Percentiles rank a stretch among this genome's conserved stretches.
These are phyloP conservation scores for Holacanthella duospinosa DNA, from an alignment of 2,888 invertebrate species.

Conservation along the genomic window DNA sequence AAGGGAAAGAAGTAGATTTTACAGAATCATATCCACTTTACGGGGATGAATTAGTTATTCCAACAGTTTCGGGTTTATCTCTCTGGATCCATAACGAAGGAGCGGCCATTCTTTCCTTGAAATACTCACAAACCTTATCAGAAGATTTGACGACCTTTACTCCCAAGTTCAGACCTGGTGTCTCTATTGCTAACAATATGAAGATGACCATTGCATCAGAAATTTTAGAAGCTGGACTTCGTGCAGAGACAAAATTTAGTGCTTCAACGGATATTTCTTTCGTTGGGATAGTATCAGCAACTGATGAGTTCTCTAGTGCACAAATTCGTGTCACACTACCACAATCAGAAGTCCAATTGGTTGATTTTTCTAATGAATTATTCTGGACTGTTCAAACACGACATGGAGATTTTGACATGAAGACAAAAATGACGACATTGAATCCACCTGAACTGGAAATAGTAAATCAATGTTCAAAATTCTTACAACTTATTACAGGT, in stretches of 20 bases:
- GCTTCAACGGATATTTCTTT: neutral
- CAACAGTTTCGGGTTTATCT: constrained; percentile 73
- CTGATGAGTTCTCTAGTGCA: neutral
- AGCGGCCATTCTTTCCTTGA: constrained; percentile 60
- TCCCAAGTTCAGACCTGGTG: constrained; percentile 1
- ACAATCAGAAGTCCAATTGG: neutral
- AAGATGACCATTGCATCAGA: neutral
- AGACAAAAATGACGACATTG: neutral
- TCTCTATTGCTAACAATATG: neutral
- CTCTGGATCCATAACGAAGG: constrained; percentile 65
- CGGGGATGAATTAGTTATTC: constrained; percentile 67
- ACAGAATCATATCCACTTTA: constrained; percentile 54
- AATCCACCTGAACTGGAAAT: neutral
- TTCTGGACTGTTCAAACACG: neutral
- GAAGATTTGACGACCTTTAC: neutral
- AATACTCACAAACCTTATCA: constrained; percentile 39
- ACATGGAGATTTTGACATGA: neutral
- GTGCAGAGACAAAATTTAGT: neutral
- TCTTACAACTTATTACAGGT: neutral
- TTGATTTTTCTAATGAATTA: neutral
- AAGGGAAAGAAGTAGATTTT: constrained; percentile 42
- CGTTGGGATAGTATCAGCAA: neutral
- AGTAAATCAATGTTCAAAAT: neutral
- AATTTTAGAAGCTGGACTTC: neutral
- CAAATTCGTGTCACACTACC: neutral